Conservation (phyloP, 2,113 vertebrate species). For the Cacatua alba region DNA sequence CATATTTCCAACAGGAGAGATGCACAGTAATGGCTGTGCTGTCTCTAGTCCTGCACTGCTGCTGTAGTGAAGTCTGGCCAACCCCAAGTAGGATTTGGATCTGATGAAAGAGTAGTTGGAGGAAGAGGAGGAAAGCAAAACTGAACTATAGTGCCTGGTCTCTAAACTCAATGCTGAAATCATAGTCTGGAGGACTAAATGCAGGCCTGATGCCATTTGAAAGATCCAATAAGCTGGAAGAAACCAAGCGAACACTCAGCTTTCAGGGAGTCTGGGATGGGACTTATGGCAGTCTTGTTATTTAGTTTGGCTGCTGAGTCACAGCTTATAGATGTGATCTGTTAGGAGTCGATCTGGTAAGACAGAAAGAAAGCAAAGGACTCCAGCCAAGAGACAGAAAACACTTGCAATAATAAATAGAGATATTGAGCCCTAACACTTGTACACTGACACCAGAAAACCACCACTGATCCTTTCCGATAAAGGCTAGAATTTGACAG, state of each 20-base stretch:
- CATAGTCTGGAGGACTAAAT: constrained; percentile 78
- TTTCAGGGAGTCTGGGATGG: background rate
- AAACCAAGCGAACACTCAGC: constrained; percentile 71
- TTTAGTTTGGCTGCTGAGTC: constrained; percentile 2
- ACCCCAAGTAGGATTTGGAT: constrained; percentile 67
- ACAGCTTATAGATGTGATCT: background rate
- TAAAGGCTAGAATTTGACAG: background rate
- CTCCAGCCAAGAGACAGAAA: background rate
- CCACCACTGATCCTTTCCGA: background rate
- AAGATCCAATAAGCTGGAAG: constrained; percentile 75
- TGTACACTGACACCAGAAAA: background rate
- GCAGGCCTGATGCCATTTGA: constrained; percentile 70
- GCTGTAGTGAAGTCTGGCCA: constrained; percentile 66
- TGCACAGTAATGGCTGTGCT: background rate
- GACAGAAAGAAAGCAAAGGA: background rate
- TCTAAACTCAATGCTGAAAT: constrained; percentile 76
- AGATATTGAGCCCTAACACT: background rate
- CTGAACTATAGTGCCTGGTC: constrained; percentile 70
- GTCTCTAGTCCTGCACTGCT: constrained; percentile 22
- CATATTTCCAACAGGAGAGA: background rate
- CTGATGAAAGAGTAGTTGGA: constrained; percentile 74
- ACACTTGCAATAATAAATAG: background rate
- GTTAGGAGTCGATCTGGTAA: background rate
- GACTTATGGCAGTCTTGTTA: background rate
- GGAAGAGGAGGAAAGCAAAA: constrained; percentile 72